Evolutionary conservation across 1,140 invertebrate genomes (phyloP), one percentile per base, ranked within the genome.

Genomic region (Vanessa atalanta): DNA sequence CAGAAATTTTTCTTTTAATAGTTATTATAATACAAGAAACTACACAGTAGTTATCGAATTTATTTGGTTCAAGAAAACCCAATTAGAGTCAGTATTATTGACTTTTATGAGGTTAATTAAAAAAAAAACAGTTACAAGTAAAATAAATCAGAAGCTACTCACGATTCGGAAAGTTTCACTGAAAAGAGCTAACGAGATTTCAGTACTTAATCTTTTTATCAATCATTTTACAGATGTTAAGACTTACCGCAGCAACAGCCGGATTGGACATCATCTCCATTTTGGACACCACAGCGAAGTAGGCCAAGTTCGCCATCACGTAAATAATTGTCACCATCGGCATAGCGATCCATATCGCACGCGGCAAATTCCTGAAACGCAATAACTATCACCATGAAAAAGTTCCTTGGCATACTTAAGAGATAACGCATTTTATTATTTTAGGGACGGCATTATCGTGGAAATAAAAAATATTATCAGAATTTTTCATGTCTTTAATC

Each of bases 271-370:
- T 91, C 93, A 98, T 96, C 90, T 98, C 97, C 12, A 94, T 92
- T 48, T 96, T 95, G 14, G 95, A 94, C 16, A 98, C 94, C 3
- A 98, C 97, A 3, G 96, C 96, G 85, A 98, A 98, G 91, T 98
- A 98, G 15, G 98, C 97, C 70, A 98, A 92, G 92, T 98, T 99
- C 1, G 97, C 96, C 73, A 98, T 89, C 15, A 97, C 96, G 92
- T 99, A 98, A 57, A 98, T 95, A 26, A 95, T 91, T 0, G 97
- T 98, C 37, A 98, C 97, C 78, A 97, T 91, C 0, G 96, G 96
- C 92, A 98, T 95, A 9, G 97, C 97, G 79, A 98, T 97, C 95
- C 96, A 97, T 84, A 98, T 97, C 3, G 97, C 97, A 37, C 96
- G 94, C 9, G 97, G 97, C 26, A 98, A 91, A 92, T 98, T 97